A percentile compares a stretch with the other conserved stretches of the same genome.
Conservation (phyloP, 2,113 vertebrate genomes). For the Sporophila hypoxantha region DNA sequence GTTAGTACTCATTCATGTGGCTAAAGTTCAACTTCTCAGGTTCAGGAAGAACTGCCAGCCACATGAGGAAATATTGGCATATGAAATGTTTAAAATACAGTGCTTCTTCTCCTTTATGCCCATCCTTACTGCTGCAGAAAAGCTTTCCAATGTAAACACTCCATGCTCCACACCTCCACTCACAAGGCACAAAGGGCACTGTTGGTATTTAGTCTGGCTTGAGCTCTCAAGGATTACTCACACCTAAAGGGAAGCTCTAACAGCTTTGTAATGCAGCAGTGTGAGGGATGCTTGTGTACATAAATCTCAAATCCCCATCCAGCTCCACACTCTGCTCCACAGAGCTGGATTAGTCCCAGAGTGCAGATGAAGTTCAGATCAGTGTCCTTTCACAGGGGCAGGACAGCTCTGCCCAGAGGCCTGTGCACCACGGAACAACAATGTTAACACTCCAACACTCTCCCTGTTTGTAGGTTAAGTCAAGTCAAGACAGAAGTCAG, state of each 20-base stretch:
- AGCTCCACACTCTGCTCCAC: not conserved
- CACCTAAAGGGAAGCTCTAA: not conserved
- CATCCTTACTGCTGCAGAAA: not conserved
- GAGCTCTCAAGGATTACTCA: not conserved
- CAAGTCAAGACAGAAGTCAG: not conserved
- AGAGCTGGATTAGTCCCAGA: not conserved
- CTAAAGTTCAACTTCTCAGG: not conserved
- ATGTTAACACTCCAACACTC: not conserved
- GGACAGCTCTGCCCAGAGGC: not conserved
- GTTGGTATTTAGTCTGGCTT: not conserved
- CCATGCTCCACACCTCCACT: not conserved
- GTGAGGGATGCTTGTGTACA: accelerated
- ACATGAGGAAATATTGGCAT: not conserved
- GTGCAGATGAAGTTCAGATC: not conserved
- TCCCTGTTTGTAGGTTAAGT: not conserved
- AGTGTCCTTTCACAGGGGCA: accelerated
- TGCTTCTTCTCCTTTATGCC: not conserved
- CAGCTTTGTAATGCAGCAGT: not conserved
- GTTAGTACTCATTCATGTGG: not conserved
- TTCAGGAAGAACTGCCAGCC: not conserved
- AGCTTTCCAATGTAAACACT: not conserved
- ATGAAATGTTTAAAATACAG: not conserved
- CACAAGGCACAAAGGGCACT: not conserved
- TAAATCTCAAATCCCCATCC: not conserved
- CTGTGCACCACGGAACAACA: too few relatives aligned